Conservation (phyloP, 2,888 invertebrate species). For the Rhabditoides inermis region DNA sequence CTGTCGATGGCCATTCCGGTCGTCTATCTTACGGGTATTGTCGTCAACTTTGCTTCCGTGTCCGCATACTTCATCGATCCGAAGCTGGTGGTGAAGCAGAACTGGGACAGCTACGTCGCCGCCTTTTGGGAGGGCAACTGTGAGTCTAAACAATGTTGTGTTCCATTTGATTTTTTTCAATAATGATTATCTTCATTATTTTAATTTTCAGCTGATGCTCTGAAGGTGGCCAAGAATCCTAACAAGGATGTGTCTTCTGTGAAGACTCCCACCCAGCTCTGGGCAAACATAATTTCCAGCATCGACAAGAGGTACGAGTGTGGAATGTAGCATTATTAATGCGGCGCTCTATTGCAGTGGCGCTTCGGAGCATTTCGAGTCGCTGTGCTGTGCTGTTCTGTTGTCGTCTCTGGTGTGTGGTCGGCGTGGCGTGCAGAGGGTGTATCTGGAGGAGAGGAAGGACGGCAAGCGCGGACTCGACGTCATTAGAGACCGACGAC, state of each 20-base stretch:
- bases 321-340: too few relatives aligned
- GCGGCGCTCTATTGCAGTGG: neutral
- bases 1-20: slow-evolving; percentile 37
- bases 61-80: slow-evolving; percentile 37
- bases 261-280: slow-evolving; percentile 24
- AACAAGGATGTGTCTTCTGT: slow-evolving; percentile 15
- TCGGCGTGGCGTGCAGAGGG: slow-evolving; percentile 27
- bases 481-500: slow-evolving; percentile 21
- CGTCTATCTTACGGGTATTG: slow-evolving; percentile 39
- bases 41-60: slow-evolving; percentile 44
- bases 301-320: too few relatives aligned
- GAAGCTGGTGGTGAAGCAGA: slow-evolving; percentile 21
- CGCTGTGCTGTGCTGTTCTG: slow-evolving; percentile 38
- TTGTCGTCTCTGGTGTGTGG: slow-evolving; percentile 35
- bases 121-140: slow-evolving; percentile 34
- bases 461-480: slow-evolving; percentile 27
- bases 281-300: slow-evolving; percentile 38
- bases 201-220: slow-evolving; percentile 5
- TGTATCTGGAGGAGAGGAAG: slow-evolving; percentile 18
- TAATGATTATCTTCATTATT: neutral
- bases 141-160: slow-evolving; percentile 1
- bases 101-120: slow-evolving; percentile 34
- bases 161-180: neutral
- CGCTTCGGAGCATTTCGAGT: slow-evolving; percentile 34
- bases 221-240: slow-evolving; percentile 15